phyloP scores from a whole-genome alignment of 2,113 vertebrate genomes.

The Crotalus viridis region DNA sequence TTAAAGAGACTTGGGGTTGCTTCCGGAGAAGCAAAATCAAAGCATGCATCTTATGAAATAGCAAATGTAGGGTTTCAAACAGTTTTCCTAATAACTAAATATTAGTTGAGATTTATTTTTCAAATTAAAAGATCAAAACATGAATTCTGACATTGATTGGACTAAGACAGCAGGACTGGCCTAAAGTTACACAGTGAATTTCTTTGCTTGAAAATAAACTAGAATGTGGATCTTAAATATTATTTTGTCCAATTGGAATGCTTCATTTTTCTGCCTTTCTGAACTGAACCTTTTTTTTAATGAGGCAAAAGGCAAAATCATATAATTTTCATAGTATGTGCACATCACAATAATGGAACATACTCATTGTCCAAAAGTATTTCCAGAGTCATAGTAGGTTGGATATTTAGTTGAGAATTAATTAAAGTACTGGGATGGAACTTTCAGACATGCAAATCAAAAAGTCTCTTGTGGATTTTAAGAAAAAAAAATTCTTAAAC shows the following conservation, averaged over 20 bases:
- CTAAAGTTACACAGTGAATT: neutral
- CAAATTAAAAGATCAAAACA: neutral
- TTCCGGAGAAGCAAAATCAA: neutral
- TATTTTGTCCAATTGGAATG: neutral
- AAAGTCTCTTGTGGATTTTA: neutral
- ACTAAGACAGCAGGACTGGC: neutral
- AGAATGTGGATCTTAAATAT: neutral
- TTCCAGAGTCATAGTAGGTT: neutral
- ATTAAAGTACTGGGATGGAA: neutral
- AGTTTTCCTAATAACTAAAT: neutral
- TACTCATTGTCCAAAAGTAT: neutral
- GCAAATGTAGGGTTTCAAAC: neutral
- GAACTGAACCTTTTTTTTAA: neutral
- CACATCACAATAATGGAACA: neutral
- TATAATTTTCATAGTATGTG: neutral
- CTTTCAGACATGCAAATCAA: neutral
- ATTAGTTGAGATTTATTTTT: neutral
- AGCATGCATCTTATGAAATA: neutral
- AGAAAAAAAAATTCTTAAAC: neutral
- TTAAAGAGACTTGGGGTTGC: neutral
- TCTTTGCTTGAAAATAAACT: neutral
- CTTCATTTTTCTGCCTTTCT: neutral
- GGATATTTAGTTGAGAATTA: neutral
- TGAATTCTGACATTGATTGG: neutral
- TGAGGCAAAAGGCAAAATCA: neutral